Percentiles rank a stretch among this genome's conserved stretches.
Evolutionary conservation across 2,113 vertebrate genomes (phyloP).

Genomic region (human): GRCh38 chr4:74938001-74938500

Average conservation of each 20-base stretch:
- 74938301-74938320: not conserved
- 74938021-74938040: constrained; percentile 33
- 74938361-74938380: not conserved
- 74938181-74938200: constrained; percentile 44
- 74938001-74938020: constrained; percentile 1
- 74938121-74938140: not conserved
- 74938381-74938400: not conserved
- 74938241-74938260: not conserved
- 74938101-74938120: not conserved
- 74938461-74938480: not conserved
- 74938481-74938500: constrained; percentile 12
- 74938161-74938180: not conserved
- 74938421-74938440: not conserved
- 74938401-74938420: not conserved
- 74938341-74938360: not conserved
- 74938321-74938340: not conserved
- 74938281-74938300: not conserved
- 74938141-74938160: not conserved
- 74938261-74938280: not conserved
- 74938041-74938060: constrained; percentile 1
- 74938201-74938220: not conserved
- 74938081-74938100: not conserved
- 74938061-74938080: not conserved
- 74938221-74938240: constrained; percentile 38
- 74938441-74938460: not conserved